Evolutionary conservation across 1,140 invertebrate species (phyloP).

Genomic region (Drosophila jambulina): DNA sequence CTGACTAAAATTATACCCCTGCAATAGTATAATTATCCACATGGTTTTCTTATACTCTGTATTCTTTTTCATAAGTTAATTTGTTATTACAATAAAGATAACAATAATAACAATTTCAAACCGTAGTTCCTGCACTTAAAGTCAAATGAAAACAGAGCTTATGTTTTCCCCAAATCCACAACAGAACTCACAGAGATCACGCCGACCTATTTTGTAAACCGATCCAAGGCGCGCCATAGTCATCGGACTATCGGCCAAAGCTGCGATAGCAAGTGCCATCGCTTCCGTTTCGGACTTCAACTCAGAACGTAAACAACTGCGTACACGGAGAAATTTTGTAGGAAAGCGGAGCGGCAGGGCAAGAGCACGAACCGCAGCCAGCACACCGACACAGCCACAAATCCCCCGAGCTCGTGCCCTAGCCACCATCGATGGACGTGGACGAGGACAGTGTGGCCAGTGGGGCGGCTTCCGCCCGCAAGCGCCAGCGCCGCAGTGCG

Average conservation of each 20-base stretch:
- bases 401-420: not conserved
- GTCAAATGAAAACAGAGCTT: not conserved
- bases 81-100: no score
- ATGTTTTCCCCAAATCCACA: no score
- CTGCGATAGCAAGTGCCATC: slow-evolving; percentile 1
- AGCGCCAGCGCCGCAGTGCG: slow-evolving; percentile 50
- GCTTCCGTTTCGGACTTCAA: slow-evolving; percentile 3
- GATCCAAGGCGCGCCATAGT: slow-evolving; percentile 1
- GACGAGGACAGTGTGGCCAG: slow-evolving; percentile 16
- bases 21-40: no score
- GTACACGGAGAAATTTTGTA: slow-evolving; percentile 19
- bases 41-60: not conserved
- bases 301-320: slow-evolving; percentile 63
- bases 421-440: slow-evolving; percentile 45
- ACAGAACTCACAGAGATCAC: not conserved
- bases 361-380: not conserved
- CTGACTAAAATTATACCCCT: no score
- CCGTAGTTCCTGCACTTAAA: not conserved
- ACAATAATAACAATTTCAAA: not conserved
- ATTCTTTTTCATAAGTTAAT: no score
- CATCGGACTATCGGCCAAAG: slow-evolving; percentile 24
- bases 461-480: slow-evolving; percentile 38
- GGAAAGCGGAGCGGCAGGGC: not conserved
- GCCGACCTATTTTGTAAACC: slow-evolving; percentile 1
- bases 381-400: not conserved